These are phyloP conservation scores for Pristionchus exspectatus DNA, from an alignment of 2,888 invertebrate genomes.

Conservation along the genomic window DNA sequence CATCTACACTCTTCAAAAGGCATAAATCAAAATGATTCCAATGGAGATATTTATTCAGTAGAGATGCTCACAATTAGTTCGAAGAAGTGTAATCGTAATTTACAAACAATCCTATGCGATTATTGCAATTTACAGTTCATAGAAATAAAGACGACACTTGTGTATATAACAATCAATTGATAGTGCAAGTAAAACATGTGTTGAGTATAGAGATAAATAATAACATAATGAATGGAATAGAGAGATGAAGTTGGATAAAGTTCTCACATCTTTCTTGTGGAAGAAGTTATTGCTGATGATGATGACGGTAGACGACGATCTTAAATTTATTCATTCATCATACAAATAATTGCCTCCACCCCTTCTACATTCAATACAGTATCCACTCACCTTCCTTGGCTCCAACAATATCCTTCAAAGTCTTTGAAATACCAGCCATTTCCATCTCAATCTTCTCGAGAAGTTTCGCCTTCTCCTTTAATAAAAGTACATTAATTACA, in stretches of 20 bases:
- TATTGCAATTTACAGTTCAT: neutral
- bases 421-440: constrained; percentile 14
- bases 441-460: neutral
- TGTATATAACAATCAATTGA: neutral
- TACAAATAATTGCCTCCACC: neutral
- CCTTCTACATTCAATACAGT: neutral
- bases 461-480: constrained; percentile 3
- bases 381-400: neutral
- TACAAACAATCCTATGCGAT: neutral
- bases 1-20: constrained; percentile 1
- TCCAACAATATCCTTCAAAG: neutral
- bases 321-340: neutral
- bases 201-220: neutral
- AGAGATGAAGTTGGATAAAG: neutral
- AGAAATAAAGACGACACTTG: neutral
- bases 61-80: neutral
- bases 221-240: neutral
- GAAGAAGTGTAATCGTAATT: neutral
- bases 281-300: neutral
- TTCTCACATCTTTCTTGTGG: neutral
- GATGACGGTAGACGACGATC: neutral
- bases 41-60: neutral
- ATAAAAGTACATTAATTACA: neutral
- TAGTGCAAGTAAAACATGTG: neutral
- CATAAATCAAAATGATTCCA: neutral